Evolutionary conservation across 2,113 vertebrate species (phyloP), one percentile per base, ranked within the genome.

Genomic region (Suricata suricatta): DNA sequence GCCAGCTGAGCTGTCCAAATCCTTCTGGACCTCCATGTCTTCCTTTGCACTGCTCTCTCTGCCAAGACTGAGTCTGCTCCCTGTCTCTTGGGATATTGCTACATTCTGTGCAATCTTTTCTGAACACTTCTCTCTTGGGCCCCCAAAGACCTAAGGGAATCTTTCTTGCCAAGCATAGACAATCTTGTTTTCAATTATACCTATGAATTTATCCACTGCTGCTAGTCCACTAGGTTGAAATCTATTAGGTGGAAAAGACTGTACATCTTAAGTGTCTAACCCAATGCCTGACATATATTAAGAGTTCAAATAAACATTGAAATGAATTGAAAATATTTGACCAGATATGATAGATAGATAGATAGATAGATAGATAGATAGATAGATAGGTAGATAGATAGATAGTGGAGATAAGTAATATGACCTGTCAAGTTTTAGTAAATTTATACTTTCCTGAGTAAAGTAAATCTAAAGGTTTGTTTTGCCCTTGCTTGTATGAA

Each of bases 391-490:
- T 31, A 66, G 29, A 33, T 47, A 81, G 35, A 76, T n/a, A 74
- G 41, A 47, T 33, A 16, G 41, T 8, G 7, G 47, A 89, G 84
- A 64, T 31, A 35, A 6, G 13, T 6, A 63, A 47, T 15, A 76
- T 76, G 52, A 76, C 10, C 4, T 79, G n/a, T 83, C 63, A 17
- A 68, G 60, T 17, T 88, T 54, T 86, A 27, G 41, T 76, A 68
- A 25, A 33, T 89, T 85, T 85, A 69, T 60, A 47, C 38, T 89
- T 93, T 72, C 21, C 50, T 93, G 8, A 12, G 60, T 68, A 85
- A 87, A 76, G 89, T 38, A 54, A 66, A 93, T 64, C n/a, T 29
- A 76, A 74, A 72, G 15, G 13, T 94, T 87, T 84, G 27, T 7
- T 84, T 83, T 50, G 12, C 13, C 13, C 50, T 14, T 35, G 77